These are phyloP conservation scores for honey bee (Apis mellifera) DNA, from an alignment of 1,140 invertebrate species.

Conservation along the genomic window Amel_HAv3.1 CM009937.2:1689501-1690000, in stretches of 20 bases:
- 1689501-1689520: conserved; percentile 77
- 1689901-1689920: conserved; percentile 66
- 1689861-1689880: conserved; percentile 76
- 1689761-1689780: conserved; percentile 83
- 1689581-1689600: conserved; percentile 83
- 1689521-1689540: conserved; percentile 80
- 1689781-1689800: conserved; percentile 66
- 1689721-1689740: conserved; percentile 78
- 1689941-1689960: conserved; percentile 63
- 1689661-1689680: conserved; percentile 75
- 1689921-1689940: conserved; percentile 69
- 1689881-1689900: conserved; percentile 72
- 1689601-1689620: conserved; percentile 81
- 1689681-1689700: conserved; percentile 81
- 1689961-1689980: conserved; percentile 75
- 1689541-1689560: conserved; percentile 88
- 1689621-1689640: conserved; percentile 78
- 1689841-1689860: conserved; percentile 78
- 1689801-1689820: conserved; percentile 76
- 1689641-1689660: conserved; percentile 68
- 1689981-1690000: conserved; percentile 64
- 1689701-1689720: conserved; percentile 76
- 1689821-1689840: conserved; percentile 72
- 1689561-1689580: conserved; percentile 79
- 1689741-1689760: conserved; percentile 89